Percentiles rank a stretch among this genome's conserved stretches.
These are phyloP conservation scores for Nephrotoma guestfalica DNA, from an alignment of 2,888 invertebrate genomes.

Conservation along the genomic window DNA sequence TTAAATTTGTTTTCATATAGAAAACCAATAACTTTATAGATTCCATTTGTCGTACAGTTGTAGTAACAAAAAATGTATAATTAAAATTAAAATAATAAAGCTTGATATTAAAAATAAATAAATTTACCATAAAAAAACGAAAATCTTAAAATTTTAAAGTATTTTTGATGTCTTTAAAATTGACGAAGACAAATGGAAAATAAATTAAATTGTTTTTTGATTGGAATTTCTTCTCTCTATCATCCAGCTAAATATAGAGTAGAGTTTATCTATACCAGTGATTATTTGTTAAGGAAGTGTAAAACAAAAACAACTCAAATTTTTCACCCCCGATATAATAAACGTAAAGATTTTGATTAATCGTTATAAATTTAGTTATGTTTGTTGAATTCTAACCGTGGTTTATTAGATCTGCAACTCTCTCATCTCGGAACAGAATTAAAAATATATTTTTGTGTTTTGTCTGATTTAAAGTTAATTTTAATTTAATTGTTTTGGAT, in stretches of 20 bases:
- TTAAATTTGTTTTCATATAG: not conserved
- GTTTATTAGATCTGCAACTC: not conserved
- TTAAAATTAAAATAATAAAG: not conserved
- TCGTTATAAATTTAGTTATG: not conserved
- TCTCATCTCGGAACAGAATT: not conserved
- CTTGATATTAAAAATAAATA: not conserved
- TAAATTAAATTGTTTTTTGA: not conserved
- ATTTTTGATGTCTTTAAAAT: not conserved
- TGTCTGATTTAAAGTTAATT: not conserved
- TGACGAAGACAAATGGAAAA: not conserved
- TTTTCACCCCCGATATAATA: not conserved
- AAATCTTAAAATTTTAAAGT: not conserved
- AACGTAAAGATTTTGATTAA: not conserved
- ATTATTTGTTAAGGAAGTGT: not conserved
- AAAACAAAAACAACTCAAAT: not conserved
- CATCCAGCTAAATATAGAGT: not conserved
- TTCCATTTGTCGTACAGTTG: not conserved
- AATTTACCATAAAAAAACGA: not conserved
- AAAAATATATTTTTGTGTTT: not conserved
- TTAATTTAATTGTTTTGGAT: not conserved
- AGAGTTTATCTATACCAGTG: not conserved
- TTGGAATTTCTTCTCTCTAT: not conserved
- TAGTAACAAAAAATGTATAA: not conserved
- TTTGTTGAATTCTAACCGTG: not conserved
- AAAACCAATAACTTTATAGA: not conserved